Base-by-base conservation (phyloP, 2,797 vertebrate species). In the Sebastiscus albofasciatus region DNA sequence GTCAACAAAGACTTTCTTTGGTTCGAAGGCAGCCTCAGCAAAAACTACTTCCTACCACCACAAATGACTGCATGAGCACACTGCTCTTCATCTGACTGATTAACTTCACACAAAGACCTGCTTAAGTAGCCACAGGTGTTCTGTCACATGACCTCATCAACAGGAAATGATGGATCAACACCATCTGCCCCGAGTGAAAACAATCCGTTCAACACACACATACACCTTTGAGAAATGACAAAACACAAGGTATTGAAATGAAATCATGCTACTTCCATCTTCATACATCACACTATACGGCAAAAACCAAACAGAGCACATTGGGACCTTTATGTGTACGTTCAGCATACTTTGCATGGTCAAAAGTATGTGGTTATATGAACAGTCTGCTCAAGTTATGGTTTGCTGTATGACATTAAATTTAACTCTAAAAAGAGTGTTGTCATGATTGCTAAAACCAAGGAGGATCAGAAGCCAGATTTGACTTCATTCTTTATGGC, bases 101-200 rank as follows among this genome's bases (percentile, higher is more conserved):
- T 66, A 52, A 59, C 55, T 39, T 27, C 82, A 58, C 62, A 66
- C 72, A 72, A 59, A 67, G 34, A 78, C 58, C 49, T 36, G 64
- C 74, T 76, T 46, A 59, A 68, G 78, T n/a, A 79, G 82, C 49
- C 72, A 65, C 82, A 89, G 88, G 79, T 82, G 85, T 73, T 79
- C 67, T 67, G 79, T 80, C 74, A 83, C 62, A 58, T 86, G 81
- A 68, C 55, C 59, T 74, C 72, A 77, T 76, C 72, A 81, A 65
- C 65, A 54, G 16, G 33, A 77, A 72, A n/a, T 79, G 66, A 86
- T 83, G 72, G 72, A 72, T 86, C 61, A 26, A 55, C 64, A 56
- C 69, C 77, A 79, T 80, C 77, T 84, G 71, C 7, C 54, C 7
- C 4, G 10, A 59, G 27, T 49, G 18, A 52, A 46, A 9, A 36